Percentiles rank a stretch among this genome's conserved stretches.
Conservation (phyloP, 2,797 vertebrate genomes). For the Sebastes vulpes region DNA sequence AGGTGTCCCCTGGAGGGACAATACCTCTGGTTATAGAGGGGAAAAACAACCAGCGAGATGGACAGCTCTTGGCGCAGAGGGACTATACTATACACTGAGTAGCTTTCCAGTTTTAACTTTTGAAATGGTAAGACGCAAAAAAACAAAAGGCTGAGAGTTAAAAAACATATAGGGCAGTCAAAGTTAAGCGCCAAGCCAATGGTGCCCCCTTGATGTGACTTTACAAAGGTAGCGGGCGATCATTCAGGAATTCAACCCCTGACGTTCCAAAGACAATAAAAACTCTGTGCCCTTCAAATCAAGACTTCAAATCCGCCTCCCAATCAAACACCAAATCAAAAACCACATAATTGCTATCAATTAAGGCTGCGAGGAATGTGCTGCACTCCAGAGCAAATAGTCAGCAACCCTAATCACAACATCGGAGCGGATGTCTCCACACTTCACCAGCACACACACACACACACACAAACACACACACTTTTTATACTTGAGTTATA, state of each 20-base stretch:
- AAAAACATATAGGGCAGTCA: conserved; percentile 6
- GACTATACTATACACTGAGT: conserved; percentile 41
- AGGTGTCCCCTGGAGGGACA: conserved; percentile 81
- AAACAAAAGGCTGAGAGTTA: conserved; percentile 18
- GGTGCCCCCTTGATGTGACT: conserved; percentile 57
- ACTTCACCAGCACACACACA: conserved; percentile 15
- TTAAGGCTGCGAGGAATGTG: conserved; percentile 74
- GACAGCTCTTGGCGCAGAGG: conserved; percentile 64
- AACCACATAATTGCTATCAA: conserved; percentile 82
- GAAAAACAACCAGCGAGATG: conserved; percentile 61
- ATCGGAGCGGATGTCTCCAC: conserved; percentile 58
- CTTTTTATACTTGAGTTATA: not conserved
- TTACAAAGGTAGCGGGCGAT: conserved; percentile 50
- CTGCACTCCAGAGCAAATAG: conserved; percentile 76
- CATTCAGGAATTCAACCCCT: conserved; percentile 54
- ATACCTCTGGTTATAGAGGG: conserved; percentile 68
- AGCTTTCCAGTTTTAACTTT: conserved; percentile 51
- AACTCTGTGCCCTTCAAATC: conserved; percentile 61
- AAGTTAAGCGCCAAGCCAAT: conserved; percentile 25
- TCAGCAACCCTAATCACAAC: conserved; percentile 75
- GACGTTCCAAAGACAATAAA: conserved; percentile 71
- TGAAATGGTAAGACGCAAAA: conserved; percentile 21
- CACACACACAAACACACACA: not conserved
- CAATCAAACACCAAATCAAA: conserved; percentile 78
- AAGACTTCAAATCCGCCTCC: conserved; percentile 45